Evolutionary conservation across 2,888 invertebrate genomes (phyloP).

Genomic region (Lagria hirta): DNA sequence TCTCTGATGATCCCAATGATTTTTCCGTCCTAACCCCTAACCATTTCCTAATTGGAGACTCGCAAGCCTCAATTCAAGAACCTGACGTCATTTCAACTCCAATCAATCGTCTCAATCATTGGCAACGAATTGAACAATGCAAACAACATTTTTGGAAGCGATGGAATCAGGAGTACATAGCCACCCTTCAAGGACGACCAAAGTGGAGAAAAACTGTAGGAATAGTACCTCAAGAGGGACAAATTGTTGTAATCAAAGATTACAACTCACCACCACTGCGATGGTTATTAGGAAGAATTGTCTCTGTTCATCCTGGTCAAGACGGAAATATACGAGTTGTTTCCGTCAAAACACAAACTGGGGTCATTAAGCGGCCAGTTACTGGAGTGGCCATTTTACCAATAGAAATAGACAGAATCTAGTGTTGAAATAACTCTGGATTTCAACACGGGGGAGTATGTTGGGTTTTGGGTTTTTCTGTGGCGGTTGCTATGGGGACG

Average conservation of each 20-base stretch:
- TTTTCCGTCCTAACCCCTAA: constrained; percentile 2
- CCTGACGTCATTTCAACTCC: not conserved
- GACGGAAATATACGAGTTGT: not conserved
- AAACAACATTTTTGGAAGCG: not conserved
- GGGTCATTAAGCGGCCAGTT: not conserved
- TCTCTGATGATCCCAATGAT: constrained; percentile 7
- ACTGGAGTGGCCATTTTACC: not conserved
- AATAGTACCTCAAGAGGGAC: not conserved
- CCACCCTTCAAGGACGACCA: not conserved
- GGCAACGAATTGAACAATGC: not conserved
- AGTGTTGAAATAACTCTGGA: too few species aligned
- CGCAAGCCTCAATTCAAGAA: constrained; percentile 3
- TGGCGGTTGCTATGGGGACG: too few species aligned
- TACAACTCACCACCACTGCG: not conserved
- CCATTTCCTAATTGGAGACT: constrained; percentile 1
- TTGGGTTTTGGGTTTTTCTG: too few species aligned
- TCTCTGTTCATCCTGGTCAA: not conserved
- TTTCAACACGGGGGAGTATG: too few species aligned
- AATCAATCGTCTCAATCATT: not conserved
- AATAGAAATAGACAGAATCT: too few species aligned
- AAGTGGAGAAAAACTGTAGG: not conserved
- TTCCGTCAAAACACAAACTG: not conserved
- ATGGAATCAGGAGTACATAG: not conserved
- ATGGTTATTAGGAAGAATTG: not conserved
- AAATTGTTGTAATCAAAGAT: not conserved